A percentile compares a stretch with the other conserved stretches of the same genome.
phyloP scores from a whole-genome alignment of 2,113 vertebrate species.

The Mionectes macconnelli region DNA sequence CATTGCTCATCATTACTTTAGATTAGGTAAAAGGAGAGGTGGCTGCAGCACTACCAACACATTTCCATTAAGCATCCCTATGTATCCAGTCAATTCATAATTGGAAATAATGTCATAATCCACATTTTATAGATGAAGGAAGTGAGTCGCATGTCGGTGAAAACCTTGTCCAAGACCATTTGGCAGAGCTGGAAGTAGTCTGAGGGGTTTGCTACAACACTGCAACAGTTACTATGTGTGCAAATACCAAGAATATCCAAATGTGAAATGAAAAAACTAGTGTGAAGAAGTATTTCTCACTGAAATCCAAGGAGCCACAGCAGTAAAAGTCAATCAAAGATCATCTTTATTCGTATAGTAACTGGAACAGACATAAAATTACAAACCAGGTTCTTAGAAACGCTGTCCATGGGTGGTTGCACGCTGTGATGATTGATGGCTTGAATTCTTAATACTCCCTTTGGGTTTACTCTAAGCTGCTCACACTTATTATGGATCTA shows the following conservation, averaged over 20 bases:
- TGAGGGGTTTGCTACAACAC: not conserved
- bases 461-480: slow-evolving; percentile 46
- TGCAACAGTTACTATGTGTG: not conserved
- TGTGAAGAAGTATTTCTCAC: not conserved
- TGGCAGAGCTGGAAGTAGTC: not conserved
- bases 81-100: not conserved
- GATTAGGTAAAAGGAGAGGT: not conserved
- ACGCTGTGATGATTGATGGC: slow-evolving; percentile 39
- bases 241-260: not conserved
- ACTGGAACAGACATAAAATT: not conserved
- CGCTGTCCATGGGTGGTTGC: not conserved
- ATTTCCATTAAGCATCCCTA: not conserved
- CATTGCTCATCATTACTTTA: not conserved
- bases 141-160: not conserved
- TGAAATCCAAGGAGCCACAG: not conserved
- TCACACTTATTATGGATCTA: slow-evolving; percentile 42
- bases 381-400: slow-evolving; percentile 11
- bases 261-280: not conserved
- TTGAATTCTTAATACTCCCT: slow-evolving; percentile 52
- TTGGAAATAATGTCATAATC: not conserved
- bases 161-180: not conserved
- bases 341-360: not conserved
- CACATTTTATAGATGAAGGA: not conserved
- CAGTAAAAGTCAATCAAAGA: not conserved
- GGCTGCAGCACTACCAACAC: not conserved